Percentiles rank a stretch among this genome's conserved stretches.
Evolutionary conservation across 2,888 invertebrate genomes (phyloP).

Genomic region (Baccha elongata): DNA sequence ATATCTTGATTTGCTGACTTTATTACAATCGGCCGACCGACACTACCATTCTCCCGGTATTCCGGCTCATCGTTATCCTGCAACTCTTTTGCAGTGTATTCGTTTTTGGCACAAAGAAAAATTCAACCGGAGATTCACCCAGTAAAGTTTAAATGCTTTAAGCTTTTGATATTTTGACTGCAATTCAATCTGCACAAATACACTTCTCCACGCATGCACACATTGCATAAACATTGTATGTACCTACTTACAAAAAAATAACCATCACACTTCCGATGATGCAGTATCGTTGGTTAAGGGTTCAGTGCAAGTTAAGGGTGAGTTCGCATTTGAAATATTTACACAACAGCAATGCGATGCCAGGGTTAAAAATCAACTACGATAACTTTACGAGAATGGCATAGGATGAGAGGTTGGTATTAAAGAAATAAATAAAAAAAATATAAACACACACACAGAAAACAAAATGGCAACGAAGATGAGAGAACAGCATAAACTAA

Average conservation of each 20-base stretch:
- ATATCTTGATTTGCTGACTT: conserved; percentile 73
- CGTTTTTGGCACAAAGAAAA: conserved; percentile 13
- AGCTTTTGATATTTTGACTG: conserved; percentile 71
- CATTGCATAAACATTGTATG: conserved; percentile 6
- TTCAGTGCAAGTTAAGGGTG: conserved; percentile 35
- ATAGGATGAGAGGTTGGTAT: conserved; percentile 5
- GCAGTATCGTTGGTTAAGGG: conserved; percentile 17
- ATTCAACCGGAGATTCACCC: conserved; percentile 46
- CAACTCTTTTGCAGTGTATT: conserved; percentile 39
- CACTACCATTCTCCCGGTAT: not conserved
- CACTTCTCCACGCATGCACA: not conserved
- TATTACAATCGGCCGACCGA: conserved; percentile 54
- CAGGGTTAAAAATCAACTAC: conserved; percentile 64
- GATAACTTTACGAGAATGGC: conserved; percentile 28
- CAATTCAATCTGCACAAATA: conserved; percentile 67
- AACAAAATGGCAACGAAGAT: conserved; percentile 13
- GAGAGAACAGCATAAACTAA: conserved; percentile 44
- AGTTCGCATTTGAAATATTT: conserved; percentile 67
- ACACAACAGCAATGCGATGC: conserved; percentile 66
- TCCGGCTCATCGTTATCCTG: conserved; percentile 11
- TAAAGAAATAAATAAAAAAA: not conserved
- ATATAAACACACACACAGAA: not conserved
- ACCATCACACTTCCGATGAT: conserved; percentile 41
- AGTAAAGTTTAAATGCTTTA: conserved; percentile 65
- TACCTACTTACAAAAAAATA: conserved; percentile 38